These are phyloP conservation scores for Donacobius atricapilla DNA, from an alignment of 2,113 vertebrate species.

Conservation along the genomic window DNA sequence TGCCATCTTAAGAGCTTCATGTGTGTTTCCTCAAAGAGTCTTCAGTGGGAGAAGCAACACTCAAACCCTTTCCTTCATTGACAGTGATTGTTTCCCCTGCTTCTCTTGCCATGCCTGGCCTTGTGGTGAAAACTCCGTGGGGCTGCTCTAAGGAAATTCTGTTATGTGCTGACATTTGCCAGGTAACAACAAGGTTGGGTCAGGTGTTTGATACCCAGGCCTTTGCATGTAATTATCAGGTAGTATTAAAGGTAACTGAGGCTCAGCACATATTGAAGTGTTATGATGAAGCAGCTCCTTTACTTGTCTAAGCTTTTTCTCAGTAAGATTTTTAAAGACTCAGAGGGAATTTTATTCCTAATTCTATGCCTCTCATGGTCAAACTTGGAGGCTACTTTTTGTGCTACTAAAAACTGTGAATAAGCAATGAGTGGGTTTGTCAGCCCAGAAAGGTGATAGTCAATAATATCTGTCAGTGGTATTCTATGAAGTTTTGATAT, in stretches of 20 bases:
- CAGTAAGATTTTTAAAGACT: not conserved
- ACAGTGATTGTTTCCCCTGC: not conserved
- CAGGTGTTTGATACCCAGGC: conserved; percentile 58
- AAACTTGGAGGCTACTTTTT: not conserved
- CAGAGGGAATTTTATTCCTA: not conserved
- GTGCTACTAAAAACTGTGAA: not conserved
- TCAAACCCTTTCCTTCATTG: not conserved
- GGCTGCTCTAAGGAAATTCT: conserved; percentile 45
- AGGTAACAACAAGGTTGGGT: conserved; percentile 66
- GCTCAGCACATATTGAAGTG: conserved; percentile 45
- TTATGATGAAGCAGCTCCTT: conserved; percentile 33
- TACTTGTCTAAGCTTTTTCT: not conserved
- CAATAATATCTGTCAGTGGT: not conserved
- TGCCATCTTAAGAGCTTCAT: not conserved
- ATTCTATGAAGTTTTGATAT: conserved; percentile 9
- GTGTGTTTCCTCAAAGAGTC: not conserved
- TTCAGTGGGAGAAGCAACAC: not conserved
- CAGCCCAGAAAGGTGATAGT: not conserved
- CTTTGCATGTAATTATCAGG: conserved; percentile 73
- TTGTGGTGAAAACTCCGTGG: conserved; percentile 16
- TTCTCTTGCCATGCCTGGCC: not conserved
- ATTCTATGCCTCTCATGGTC: not conserved
- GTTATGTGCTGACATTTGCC: conserved; percentile 70
- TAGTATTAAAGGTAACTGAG: conserved; percentile 64
- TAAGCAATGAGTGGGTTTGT: not conserved